A percentile compares a stretch with the other conserved stretches of the same genome.
Conservation (phyloP, 1,140 invertebrate species). For the Drosophila nigrodunni region DNA sequence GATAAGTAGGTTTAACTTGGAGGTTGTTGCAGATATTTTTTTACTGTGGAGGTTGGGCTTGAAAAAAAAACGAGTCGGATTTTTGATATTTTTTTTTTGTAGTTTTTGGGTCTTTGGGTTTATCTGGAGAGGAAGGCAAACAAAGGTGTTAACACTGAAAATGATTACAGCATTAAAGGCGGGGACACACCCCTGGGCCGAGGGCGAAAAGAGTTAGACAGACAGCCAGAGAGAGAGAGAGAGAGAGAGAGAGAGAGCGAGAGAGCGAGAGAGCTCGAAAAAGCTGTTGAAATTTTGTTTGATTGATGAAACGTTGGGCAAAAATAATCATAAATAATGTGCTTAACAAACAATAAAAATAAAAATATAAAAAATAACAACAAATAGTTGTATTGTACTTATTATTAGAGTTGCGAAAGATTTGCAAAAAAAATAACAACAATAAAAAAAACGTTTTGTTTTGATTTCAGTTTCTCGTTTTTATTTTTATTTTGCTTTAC, state of each 20-base stretch:
- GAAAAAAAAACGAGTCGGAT: neutral
- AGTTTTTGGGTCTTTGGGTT: conserved; percentile 15
- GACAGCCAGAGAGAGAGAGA: conserved; percentile 13
- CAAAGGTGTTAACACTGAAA: conserved; percentile 52
- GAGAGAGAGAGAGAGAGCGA: conserved; percentile 7
- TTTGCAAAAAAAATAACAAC: conserved; percentile 18
- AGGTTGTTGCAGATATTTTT: conserved; percentile 19
- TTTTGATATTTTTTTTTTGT: neutral
- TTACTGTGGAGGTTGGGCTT: conserved; percentile 31
- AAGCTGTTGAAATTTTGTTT: conserved; percentile 70
- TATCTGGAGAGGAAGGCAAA: conserved; percentile 32
- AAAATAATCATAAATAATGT: conserved; percentile 77
- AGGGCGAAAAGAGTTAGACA: too few species aligned
- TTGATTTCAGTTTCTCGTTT: conserved; percentile 1
- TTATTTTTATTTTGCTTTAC: too few species aligned
- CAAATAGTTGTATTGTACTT: conserved; percentile 44
- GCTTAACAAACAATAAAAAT: conserved; percentile 34
- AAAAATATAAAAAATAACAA: conserved; percentile 23
- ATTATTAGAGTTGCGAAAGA: conserved; percentile 47
- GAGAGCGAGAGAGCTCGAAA: conserved; percentile 20
- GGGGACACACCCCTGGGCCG: conserved; percentile 34
- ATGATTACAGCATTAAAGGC: conserved; percentile 51
- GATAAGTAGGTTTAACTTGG: conserved; percentile 22
- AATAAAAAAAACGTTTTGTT: conserved; percentile 16
- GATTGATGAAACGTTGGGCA: conserved; percentile 75